Base-by-base conservation (phyloP, 2,888 invertebrate species). In the Drosophila mimica region DNA sequence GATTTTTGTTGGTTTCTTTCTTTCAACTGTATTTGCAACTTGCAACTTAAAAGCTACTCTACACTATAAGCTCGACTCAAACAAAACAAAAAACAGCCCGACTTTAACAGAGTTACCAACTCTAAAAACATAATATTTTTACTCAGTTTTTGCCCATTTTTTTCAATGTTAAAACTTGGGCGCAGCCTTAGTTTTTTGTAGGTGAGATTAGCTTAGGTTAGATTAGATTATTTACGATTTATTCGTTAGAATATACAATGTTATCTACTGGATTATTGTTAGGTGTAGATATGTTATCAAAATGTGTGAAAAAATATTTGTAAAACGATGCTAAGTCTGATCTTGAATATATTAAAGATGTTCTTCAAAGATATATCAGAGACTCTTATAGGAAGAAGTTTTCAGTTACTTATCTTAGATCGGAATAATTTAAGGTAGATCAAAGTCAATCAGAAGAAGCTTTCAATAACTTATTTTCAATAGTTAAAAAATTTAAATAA, bases 1-100 rank as follows among this genome's bases (percentile, higher is more conserved):
- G 65, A 59, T 69, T 72, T 74, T 62, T 68, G 65, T 73, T 68
- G 65, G 58, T 62, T 63, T 54, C 54, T 46, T 63, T 67, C 54
- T 58, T n/a, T 56, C 58, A 54, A 63, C 54, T 66, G 60, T 67
- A 13, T 38, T 56, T 62, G 70, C 62, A 66, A 59, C 70, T 64
- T 59, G 66, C 58, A 49, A 68, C 68, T 67, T 67, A 67, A 40
- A 38, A n/a, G 7, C 31, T 30, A 49, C 49, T 17, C 8, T 46
- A 46, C 46, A 9, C 28, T 31, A 30, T 3, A 33, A 20, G 8
- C 38, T 54, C 28, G 8, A 46, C 25, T 15, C 46, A 40, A 53
- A 31, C 25, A 51, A 53, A 25, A 17, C n/a, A 31, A 51, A 51
- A 49, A 17, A 25, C 25, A 25, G 25, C 28, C 40, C 40, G 40